Evolutionary conservation across 1,140 invertebrate genomes (phyloP).

Genomic region (Drosophila takahashii): DNA sequence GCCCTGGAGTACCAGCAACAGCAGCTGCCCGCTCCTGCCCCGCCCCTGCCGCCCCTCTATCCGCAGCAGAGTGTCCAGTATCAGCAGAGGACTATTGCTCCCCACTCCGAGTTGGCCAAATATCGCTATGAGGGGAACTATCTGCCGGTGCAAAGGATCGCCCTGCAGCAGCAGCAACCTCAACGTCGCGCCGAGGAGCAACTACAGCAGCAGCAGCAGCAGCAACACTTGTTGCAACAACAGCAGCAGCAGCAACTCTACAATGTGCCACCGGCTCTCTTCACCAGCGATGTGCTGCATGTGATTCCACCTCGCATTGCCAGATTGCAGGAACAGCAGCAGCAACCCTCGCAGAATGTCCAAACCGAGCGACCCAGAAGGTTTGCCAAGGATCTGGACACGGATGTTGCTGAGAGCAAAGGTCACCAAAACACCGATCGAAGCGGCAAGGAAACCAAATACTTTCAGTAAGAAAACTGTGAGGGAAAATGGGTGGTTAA

Average conservation of each 20-base stretch:
- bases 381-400: conserved; percentile 19
- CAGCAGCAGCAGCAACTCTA: conserved; percentile 41
- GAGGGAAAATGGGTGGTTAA: not conserved
- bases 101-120: conserved; percentile 67
- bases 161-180: conserved; percentile 15
- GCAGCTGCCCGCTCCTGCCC: conserved; percentile 41
- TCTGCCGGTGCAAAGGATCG: conserved; percentile 51
- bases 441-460: conserved; percentile 54
- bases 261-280: conserved; percentile 64
- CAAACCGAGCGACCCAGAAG: conserved; percentile 47
- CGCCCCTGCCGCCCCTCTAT: conserved; percentile 35
- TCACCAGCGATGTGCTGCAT: conserved; percentile 70
- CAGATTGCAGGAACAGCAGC: conserved; percentile 42
- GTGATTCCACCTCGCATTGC: conserved; percentile 58
- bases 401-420: conserved; percentile 42
- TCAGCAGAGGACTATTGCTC: conserved; percentile 60
- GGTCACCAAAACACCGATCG: not conserved
- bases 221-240: conserved; percentile 13
- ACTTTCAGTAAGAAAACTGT: conserved; percentile 49
- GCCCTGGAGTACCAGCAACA: conserved; percentile 62
- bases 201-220: conserved; percentile 22
- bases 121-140: conserved; percentile 78
- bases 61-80: conserved; percentile 65
- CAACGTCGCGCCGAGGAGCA: conserved; percentile 38
- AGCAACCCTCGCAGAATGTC: conserved; percentile 30